Base-by-base conservation (phyloP, 2,113 vertebrate genomes). In the Dryoscopus gambensis region DNA sequence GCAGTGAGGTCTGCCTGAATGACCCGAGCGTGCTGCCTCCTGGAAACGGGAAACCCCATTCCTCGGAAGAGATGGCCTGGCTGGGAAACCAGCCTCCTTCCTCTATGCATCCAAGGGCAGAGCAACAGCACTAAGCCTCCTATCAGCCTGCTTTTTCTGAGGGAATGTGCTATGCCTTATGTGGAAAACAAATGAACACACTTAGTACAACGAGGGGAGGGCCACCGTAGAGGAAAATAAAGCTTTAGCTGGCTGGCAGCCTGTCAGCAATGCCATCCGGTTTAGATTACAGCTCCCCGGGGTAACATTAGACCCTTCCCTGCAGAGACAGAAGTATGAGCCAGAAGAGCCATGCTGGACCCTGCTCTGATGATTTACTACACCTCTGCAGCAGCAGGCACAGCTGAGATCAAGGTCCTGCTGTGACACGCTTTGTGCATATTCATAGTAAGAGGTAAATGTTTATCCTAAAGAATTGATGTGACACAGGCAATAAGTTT, bases 271-370 rank as follows among this genome's bases (percentile, higher is more conserved):
- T 89, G 73, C 90, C 83, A 82, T 42, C 83, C 30, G 15, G 83
- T 84, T 92, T 92, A 46, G 65, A 76, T 97, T 97, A 96, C 96
- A 82, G 88, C 83, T 96, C 93, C 62, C 65, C 0, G 0, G 69
- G 40, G 96, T 97, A 93, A 96, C 86, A 57, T 95, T 92, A 96
- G 73, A 93, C 73, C 81, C 37, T 49, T 70, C n/a, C 10, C 57
- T 74, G 77, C 80, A 69, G 93, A 93, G 76, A 50, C 2, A 74
- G 88, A 92, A 94, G 56, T 4, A 92, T 37, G 83, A 94, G 73
- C 76, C 73, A 11, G 0, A 71, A 78, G 83, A 93, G 83, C 88
- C 90, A 76, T 81, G 50, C 64, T 60, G 64, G 85, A 70, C 71
- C 55, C 71, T n/a, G 60, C 71, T 56, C 89, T 78, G 73, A 60